Evolutionary conservation across 2,797 vertebrate species (phyloP).

Genomic region (Cichlasoma orientale): DNA sequence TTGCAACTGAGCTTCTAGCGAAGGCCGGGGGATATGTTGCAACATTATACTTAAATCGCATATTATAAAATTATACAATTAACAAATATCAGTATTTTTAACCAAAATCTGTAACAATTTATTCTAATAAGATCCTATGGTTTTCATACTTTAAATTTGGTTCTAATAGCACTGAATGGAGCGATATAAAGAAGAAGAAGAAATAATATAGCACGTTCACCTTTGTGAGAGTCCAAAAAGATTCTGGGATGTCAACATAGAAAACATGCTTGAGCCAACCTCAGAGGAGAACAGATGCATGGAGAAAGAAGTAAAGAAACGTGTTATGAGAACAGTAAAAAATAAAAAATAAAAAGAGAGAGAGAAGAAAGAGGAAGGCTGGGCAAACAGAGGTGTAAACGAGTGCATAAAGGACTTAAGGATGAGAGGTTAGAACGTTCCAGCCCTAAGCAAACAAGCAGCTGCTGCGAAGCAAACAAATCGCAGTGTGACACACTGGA

Average conservation of each 20-base stretch:
- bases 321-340: background rate
- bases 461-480: constrained; percentile 61
- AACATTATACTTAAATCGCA: background rate
- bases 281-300: background rate
- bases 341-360: background rate
- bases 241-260: background rate
- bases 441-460: constrained; percentile 42
- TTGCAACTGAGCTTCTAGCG: constrained; percentile 20
- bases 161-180: background rate
- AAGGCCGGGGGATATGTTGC: constrained; percentile 10
- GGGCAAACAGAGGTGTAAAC: background rate
- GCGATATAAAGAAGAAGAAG: rapidly evolving
- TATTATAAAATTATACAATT: background rate
- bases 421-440: constrained; percentile 6
- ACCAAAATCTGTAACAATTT: background rate
- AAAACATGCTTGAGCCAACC: background rate
- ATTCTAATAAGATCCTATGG: background rate
- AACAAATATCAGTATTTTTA: background rate
- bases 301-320: background rate
- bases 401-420: background rate
- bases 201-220: background rate
- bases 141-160: background rate
- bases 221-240: background rate
- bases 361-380: background rate
- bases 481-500: constrained; percentile 52